Conservation (phyloP, 1,140 invertebrate genomes). For the Habropoda laboriosa region DNA sequence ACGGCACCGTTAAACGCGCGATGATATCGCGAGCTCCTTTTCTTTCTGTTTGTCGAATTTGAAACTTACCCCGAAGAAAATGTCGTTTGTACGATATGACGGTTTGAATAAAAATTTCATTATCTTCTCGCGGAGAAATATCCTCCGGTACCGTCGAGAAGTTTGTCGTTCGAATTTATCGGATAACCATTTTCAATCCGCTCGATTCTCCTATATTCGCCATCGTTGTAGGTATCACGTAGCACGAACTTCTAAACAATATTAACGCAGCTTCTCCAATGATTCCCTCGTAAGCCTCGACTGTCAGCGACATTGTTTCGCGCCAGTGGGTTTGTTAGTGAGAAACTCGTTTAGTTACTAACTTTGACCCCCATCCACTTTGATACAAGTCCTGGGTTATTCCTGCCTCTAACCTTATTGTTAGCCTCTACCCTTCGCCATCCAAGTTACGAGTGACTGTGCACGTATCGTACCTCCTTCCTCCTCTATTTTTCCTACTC, state of each 20-base stretch:
- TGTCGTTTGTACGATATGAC: too few relatives aligned
- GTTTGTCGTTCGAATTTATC: constrained; percentile 56
- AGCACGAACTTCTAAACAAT: constrained; percentile 63
- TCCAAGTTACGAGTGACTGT: constrained; percentile 33
- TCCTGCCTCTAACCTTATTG: constrained; percentile 33
- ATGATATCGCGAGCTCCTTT: too few relatives aligned
- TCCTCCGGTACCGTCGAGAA: too few relatives aligned
- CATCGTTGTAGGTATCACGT: constrained; percentile 57
- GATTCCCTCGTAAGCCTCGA: constrained; percentile 62
- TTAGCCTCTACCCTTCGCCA: constrained; percentile 36
- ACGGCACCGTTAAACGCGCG: too few relatives aligned
- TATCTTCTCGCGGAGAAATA: too few relatives aligned
- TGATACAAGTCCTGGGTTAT: constrained; percentile 61
- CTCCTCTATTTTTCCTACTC: background rate
- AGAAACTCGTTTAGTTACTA: constrained; percentile 72
- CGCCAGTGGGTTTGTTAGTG: constrained; percentile 70
- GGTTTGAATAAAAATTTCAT: too few relatives aligned
- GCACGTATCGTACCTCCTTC: constrained; percentile 12
- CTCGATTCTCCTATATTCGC: constrained; percentile 20
- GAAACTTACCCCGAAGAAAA: too few relatives aligned
- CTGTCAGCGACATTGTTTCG: constrained; percentile 68
- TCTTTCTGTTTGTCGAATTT: too few relatives aligned
- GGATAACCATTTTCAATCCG: constrained; percentile 44
- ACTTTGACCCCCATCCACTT: constrained; percentile 59
- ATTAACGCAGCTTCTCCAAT: constrained; percentile 65